Conservation (phyloP, 2,888 invertebrate species). For the Hedya salicella region DNA sequence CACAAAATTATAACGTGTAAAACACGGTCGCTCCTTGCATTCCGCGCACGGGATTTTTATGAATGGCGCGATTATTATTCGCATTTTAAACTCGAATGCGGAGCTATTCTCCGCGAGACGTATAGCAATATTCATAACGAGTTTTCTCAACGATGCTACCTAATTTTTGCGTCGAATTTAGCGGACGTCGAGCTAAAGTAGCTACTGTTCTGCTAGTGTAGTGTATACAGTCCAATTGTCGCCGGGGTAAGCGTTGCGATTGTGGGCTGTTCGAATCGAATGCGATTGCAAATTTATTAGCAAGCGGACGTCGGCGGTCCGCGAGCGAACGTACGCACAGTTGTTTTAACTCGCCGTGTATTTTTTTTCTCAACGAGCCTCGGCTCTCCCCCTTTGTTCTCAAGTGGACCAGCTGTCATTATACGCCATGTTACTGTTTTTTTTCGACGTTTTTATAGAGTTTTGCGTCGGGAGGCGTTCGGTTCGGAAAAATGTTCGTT, state of each 20-base stretch:
- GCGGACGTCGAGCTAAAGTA: constrained; percentile 49
- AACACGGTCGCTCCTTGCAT: constrained; percentile 82
- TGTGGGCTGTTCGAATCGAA: constrained; percentile 69
- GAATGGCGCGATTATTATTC: constrained; percentile 84
- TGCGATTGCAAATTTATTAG: constrained; percentile 83
- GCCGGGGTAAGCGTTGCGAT: constrained; percentile 61
- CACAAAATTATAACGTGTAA: constrained; percentile 84
- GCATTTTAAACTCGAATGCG: constrained; percentile 84
- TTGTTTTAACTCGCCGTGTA: constrained; percentile 82
- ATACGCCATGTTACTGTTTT: constrained; percentile 85
- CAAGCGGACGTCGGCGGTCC: constrained; percentile 67
- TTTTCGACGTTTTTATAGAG: constrained; percentile 84
- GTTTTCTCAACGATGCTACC: constrained; percentile 80
- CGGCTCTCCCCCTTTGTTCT: constrained; percentile 84
- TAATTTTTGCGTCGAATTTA: constrained; percentile 79
- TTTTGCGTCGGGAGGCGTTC: constrained; percentile 82
- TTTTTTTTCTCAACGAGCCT: constrained; percentile 83
- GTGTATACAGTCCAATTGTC: constrained; percentile 62
- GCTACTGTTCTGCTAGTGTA: constrained; percentile 47
- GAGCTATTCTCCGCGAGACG: constrained; percentile 81
- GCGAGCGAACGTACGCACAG: constrained; percentile 70
- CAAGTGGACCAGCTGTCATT: constrained; percentile 86
- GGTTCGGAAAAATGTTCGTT: constrained; percentile 84
- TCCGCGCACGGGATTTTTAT: constrained; percentile 83
- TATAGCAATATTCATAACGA: constrained; percentile 84